Evolutionary conservation across 2,797 vertebrate species (phyloP).

Genomic region (Esox masquinongy): DNA sequence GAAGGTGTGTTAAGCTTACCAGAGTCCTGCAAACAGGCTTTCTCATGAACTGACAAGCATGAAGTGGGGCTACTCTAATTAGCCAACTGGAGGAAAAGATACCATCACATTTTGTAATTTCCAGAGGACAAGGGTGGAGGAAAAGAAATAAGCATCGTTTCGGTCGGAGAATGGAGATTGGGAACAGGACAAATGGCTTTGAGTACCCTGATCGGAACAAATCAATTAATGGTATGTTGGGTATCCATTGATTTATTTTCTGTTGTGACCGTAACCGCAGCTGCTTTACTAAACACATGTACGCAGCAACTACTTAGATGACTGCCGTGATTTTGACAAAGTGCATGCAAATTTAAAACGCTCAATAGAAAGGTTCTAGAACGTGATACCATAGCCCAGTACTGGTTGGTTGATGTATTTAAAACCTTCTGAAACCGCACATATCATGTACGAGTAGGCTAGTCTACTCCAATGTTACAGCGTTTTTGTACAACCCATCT

Average conservation of each 20-base stretch:
- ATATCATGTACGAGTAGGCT: too few species aligned
- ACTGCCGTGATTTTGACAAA: neutral
- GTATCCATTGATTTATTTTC: neutral
- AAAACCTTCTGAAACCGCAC: too few species aligned
- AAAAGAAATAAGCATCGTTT: neutral
- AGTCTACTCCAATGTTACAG: too few species aligned
- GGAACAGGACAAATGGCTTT: neutral
- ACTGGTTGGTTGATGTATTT: too few species aligned
- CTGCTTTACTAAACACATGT: neutral
- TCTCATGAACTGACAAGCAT: neutral
- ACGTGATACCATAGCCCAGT: too few species aligned
- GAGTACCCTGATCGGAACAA: neutral
- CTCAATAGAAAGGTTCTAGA: neutral
- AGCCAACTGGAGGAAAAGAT: neutral
- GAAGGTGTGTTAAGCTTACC: neutral
- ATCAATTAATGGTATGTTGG: slow-evolving; percentile 1
- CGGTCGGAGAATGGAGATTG: slow-evolving; percentile 3
- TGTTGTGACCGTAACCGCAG: neutral
- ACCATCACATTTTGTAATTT: neutral
- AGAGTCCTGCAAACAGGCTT: neutral
- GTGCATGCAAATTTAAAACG: neutral
- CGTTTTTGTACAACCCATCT: too few species aligned
- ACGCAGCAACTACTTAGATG: neutral
- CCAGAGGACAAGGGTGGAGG: neutral
- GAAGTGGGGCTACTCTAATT: neutral